phyloP scores from a whole-genome alignment of 2,888 invertebrate genomes.

The Andrena hattorfiana region DNA sequence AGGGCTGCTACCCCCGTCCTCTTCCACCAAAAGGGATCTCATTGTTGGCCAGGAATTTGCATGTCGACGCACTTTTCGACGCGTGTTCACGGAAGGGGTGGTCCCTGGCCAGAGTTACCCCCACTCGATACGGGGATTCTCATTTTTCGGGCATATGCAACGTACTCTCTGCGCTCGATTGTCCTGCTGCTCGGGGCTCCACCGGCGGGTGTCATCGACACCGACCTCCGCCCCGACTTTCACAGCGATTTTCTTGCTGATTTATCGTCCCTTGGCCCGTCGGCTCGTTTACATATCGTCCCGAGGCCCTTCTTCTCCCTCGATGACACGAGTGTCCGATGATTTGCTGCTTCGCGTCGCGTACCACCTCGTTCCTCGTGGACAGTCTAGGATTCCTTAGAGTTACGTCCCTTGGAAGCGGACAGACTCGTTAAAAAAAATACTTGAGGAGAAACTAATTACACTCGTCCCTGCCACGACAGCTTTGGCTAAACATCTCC shows the following conservation, averaged over 20 bases:
- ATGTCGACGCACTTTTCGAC: constrained; percentile 75
- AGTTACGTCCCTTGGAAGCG: background rate
- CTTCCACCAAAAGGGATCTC: constrained; percentile 51
- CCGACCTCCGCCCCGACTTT: constrained; percentile 64
- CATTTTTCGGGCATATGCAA: constrained; percentile 60
- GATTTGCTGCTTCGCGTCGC: constrained; percentile 75
- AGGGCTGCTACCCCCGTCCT: constrained; percentile 27
- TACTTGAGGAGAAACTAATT: too few relatives aligned
- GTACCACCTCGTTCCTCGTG: background rate
- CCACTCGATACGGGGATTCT: constrained; percentile 46
- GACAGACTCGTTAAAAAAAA: background rate
- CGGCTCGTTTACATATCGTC: constrained; percentile 63
- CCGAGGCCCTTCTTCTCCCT: constrained; percentile 60
- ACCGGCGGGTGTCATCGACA: constrained; percentile 65
- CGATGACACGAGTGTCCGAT: constrained; percentile 47
- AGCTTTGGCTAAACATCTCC: background rate
- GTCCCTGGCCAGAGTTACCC: constrained; percentile 34
- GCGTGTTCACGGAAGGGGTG: constrained; percentile 66
- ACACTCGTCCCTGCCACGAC: too few relatives aligned
- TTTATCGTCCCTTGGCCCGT: constrained; percentile 74
- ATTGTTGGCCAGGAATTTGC: constrained; percentile 78
- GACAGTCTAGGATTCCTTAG: background rate
- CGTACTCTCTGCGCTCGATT: constrained; percentile 48
- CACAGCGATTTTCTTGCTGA: constrained; percentile 77
- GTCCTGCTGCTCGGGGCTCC: constrained; percentile 50